These are phyloP conservation scores for Sorex maritimensis DNA, from an alignment of 2,797 vertebrate species.

Conservation along the genomic window DNA sequence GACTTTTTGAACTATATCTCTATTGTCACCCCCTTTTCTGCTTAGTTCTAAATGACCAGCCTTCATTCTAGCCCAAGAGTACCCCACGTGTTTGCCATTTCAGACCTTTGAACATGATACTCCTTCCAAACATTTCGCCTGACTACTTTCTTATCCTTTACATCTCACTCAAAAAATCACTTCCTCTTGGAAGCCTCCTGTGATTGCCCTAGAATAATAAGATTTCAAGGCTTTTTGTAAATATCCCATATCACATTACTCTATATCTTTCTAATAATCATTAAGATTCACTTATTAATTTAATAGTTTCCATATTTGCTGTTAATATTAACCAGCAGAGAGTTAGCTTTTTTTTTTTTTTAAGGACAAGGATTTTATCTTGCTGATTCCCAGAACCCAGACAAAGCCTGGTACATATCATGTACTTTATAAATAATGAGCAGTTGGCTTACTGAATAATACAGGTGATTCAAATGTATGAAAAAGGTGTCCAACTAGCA, in stretches of 20 bases:
- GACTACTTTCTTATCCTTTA: background rate
- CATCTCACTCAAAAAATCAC: background rate
- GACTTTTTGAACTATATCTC: background rate
- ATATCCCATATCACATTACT: background rate
- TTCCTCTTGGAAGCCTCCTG: background rate
- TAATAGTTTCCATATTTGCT: conserved; percentile 43
- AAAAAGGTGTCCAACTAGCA: conserved; percentile 45
- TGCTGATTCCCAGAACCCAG: background rate
- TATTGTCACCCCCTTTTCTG: background rate
- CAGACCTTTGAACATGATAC: background rate
- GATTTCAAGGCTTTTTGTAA: background rate
- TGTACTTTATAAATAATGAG: conserved; percentile 8
- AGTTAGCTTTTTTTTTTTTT: conserved; percentile 37
- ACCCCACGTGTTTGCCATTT: background rate
- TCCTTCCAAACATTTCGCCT: background rate
- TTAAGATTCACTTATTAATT: conserved; percentile 56
- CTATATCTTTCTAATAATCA: background rate
- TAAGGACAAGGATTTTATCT: conserved; percentile 27
- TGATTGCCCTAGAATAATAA: background rate
- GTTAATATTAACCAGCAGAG: conserved; percentile 27
- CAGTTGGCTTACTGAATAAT: conserved; percentile 53
- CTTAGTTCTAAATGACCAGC: background rate
- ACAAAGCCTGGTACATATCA: background rate
- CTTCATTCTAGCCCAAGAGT: background rate
- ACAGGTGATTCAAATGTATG: conserved; percentile 4